Base-by-base conservation (phyloP, 1,140 invertebrate species). In the Eumeta japonica region DNA sequence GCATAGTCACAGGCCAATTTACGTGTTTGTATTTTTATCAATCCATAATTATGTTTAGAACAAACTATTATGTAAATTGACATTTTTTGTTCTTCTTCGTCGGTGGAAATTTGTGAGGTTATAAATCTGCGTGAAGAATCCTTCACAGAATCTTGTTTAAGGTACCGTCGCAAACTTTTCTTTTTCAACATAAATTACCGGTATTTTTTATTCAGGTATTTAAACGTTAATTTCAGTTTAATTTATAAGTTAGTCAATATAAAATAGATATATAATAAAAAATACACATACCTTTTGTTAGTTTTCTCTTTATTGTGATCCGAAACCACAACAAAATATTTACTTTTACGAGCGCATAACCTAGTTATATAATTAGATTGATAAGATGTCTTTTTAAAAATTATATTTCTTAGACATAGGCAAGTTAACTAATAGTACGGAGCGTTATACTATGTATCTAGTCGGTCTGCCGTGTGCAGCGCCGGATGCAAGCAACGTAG, bases 31-130 rank as follows among this genome's bases (percentile, higher is more conserved):
- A 39, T 18, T 36, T 42, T 42, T 41, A 41, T 40, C 11, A 48
- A 27, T 20, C 39, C 48, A 43, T 45, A 32, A 28, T 40, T 48
- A 33, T 39, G 43, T 47, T 53, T 46, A 35, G 33, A 48, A 16
- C 24, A 43, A 28, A 30, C 19, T 41, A 43, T 19, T 13, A 46
- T 28, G 28, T 48, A 48, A 14, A 43, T 20, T 43, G 37, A 43
- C 17, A 48, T 24, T 45, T 45, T 50, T 38, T 37, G 30, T 35
- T 48, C 48, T 48, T 53, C 45, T 19, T 45, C 42, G 16, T 48
- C 27, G 7, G 45, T 43, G 35, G 45, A 48, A 37, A 51, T 46
- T 39, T 43, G 45, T 19, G 28, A 38, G 3, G 36, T 35, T 34
- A 47, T 44, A 48, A 15, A 24, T 24, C 20, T 24, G 20, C n/a